These are phyloP conservation scores for Epinephelus malabaricus DNA, from an alignment of 2,797 vertebrate genomes.

Conservation along the genomic window DNA sequence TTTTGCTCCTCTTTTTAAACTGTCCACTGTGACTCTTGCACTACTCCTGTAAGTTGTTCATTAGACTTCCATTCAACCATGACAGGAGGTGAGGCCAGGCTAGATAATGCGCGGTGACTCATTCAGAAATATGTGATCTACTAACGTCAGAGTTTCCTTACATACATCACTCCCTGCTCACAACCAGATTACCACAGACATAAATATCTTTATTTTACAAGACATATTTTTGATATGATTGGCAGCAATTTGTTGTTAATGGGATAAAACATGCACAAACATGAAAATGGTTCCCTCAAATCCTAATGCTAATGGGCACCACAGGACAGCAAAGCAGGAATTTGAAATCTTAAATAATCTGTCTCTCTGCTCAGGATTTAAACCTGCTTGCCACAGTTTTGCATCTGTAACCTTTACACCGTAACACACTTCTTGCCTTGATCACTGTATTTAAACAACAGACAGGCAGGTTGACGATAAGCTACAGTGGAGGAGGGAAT, in stretches of 20 bases:
- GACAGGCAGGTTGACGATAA: neutral
- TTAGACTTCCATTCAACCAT: neutral
- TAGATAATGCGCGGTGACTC: neutral
- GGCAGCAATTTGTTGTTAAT: neutral
- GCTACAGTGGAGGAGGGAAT: neutral
- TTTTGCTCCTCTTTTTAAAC: too few relatives aligned
- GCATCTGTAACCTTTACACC: constrained; percentile 1
- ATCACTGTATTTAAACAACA: constrained; percentile 4
- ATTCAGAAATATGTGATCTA: neutral
- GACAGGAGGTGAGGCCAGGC: neutral
- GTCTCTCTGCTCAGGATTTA: neutral
- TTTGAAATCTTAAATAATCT: neutral
- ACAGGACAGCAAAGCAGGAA: neutral
- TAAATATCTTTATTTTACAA: neutral
- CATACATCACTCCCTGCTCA: neutral
- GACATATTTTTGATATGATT: neutral
- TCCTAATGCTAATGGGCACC: neutral
- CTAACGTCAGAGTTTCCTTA: neutral
- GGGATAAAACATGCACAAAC: neutral
- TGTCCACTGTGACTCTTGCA: neutral
- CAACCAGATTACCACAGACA: neutral
- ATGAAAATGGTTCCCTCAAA: neutral
- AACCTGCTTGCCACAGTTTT: constrained; percentile 1
- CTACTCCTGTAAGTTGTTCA: neutral
- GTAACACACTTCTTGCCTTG: neutral